Evolutionary conservation across 2,797 vertebrate genomes (phyloP).

Genomic region (Sebastes glaucus): DNA sequence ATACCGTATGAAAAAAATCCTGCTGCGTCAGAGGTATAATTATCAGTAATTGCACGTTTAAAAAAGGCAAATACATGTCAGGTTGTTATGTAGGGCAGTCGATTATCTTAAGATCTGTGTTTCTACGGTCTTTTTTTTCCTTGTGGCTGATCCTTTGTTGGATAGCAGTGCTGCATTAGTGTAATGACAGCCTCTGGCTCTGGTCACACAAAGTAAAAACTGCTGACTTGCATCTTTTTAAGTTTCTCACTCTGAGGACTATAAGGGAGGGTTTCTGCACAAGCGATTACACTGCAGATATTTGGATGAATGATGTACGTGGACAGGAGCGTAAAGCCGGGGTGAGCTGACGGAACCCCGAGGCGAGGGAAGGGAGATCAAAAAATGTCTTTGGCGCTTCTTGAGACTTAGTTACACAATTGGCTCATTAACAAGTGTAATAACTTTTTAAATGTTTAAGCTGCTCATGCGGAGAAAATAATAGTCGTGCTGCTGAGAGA

Average conservation of each 20-base stretch:
- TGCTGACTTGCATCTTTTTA: constrained; percentile 73
- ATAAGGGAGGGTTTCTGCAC: constrained; percentile 47
- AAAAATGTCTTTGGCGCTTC: constrained; percentile 5
- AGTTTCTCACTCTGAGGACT: constrained; percentile 55
- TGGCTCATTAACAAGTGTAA: constrained; percentile 29
- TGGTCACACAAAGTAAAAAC: constrained; percentile 62
- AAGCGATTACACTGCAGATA: constrained; percentile 73
- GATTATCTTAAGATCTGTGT: constrained; percentile 52
- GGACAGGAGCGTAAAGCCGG: constrained; percentile 10
- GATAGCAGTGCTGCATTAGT: constrained; percentile 68
- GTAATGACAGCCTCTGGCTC: constrained; percentile 70
- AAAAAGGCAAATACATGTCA: constrained; percentile 7
- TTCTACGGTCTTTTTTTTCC: background rate
- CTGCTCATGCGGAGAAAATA: background rate
- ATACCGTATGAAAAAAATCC: background rate
- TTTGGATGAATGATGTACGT: constrained; percentile 64
- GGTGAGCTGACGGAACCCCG: background rate
- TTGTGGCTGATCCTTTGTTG: constrained; percentile 44
- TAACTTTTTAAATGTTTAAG: constrained; percentile 23
- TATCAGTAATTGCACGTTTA: constrained; percentile 31
- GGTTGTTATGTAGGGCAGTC: constrained; percentile 28
- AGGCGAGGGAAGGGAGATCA: constrained; percentile 21
- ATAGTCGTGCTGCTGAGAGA: background rate
- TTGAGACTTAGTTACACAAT: constrained; percentile 1
- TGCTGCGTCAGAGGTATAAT: constrained; percentile 10